phyloP scores from a whole-genome alignment of 2,797 vertebrate genomes.

The Acanthurus lineatus region DNA sequence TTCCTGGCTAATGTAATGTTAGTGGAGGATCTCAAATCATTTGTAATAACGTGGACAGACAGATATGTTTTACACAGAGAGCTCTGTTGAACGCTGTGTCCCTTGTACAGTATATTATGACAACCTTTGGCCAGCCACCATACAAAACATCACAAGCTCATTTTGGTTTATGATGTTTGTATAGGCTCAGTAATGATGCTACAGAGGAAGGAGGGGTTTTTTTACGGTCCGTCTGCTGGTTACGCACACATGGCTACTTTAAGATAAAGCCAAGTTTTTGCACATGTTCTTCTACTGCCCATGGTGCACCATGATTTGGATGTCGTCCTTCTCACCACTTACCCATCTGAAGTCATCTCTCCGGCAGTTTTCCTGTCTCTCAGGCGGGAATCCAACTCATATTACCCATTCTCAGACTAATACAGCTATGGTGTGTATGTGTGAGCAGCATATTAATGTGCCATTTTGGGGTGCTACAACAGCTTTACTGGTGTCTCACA shows the following conservation, averaged over 20 bases:
- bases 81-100: conserved; percentile 4
- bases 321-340: conserved; percentile 38
- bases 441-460: conserved; percentile 28
- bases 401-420: conserved; percentile 16
- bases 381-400: background rate
- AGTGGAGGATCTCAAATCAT: conserved; percentile 22
- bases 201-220: background rate
- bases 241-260: background rate
- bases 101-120: background rate
- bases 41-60: background rate
- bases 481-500: conserved; percentile 42
- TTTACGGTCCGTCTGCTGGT: background rate
- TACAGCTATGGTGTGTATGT: conserved; percentile 27
- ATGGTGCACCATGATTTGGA: conserved; percentile 62
- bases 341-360: conserved; percentile 36
- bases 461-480: conserved; percentile 17
- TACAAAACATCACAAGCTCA: conserved; percentile 38
- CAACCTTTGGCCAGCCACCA: conserved; percentile 27
- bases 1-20: conserved; percentile 7
- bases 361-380: conserved; percentile 21
- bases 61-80: conserved; percentile 25
- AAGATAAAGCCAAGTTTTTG: background rate
- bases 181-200: conserved; percentile 10
- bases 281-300: conserved; percentile 1
- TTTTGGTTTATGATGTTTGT: conserved; percentile 50